Conservation (phyloP, 2,797 vertebrate species). For the Eurystomus glaucurus region DNA sequence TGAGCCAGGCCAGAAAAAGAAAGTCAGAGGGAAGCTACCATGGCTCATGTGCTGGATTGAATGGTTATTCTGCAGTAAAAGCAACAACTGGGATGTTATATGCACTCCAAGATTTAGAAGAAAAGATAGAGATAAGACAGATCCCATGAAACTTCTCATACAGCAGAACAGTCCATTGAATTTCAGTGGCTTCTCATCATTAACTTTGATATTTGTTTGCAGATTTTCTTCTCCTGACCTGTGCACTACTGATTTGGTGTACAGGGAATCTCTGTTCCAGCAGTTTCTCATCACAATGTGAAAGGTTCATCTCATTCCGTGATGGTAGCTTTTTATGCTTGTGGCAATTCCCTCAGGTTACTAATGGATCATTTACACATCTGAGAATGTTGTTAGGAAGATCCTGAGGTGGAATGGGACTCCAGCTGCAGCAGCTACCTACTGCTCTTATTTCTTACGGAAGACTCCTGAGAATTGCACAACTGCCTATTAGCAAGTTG, state of each 20-base stretch:
- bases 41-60: background rate
- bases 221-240: background rate
- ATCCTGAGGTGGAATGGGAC: constrained; percentile 77
- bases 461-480: constrained; percentile 75
- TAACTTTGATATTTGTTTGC: background rate
- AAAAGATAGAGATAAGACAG: background rate
- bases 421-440: constrained; percentile 81
- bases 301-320: constrained; percentile 67
- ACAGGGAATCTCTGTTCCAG: background rate
- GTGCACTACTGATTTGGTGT: background rate
- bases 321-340: constrained; percentile 72
- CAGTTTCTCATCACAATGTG: constrained; percentile 40
- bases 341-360: constrained; percentile 73
- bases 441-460: constrained; percentile 76
- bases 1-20: constrained; percentile 61
- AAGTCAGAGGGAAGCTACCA: constrained; percentile 21
- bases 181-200: background rate
- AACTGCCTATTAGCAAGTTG: constrained; percentile 81
- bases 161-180: background rate
- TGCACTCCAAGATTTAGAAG: background rate
- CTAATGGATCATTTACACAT: constrained; percentile 84
- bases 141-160: background rate
- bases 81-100: background rate
- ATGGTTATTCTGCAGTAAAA: background rate
- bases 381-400: constrained; percentile 81